Evolutionary conservation across 2,113 vertebrate species (phyloP).

Genomic region (Australoheros scitulus): DNA sequence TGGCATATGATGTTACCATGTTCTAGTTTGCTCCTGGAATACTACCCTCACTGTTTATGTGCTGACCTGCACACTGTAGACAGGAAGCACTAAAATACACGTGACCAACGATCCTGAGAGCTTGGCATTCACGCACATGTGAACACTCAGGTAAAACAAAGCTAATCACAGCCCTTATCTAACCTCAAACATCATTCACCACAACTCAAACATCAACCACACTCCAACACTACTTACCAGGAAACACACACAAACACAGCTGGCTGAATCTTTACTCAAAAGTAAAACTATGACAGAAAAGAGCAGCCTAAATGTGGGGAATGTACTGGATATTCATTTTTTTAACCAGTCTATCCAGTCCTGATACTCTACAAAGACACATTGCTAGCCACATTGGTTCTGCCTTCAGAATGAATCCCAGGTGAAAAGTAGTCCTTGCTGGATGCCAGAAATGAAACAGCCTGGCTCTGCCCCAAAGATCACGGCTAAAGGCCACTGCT

Average conservation of each 20-base stretch:
- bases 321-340: neutral
- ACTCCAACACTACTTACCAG: neutral
- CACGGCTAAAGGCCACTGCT: neutral
- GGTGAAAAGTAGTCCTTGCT: neutral
- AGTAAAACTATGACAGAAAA: neutral
- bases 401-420: neutral
- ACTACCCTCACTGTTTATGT: neutral
- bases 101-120: neutral
- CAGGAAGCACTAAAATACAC: neutral
- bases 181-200: neutral
- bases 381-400: neutral
- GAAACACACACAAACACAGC: neutral
- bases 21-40: neutral
- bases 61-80: neutral
- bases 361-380: neutral
- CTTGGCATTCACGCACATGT: neutral
- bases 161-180: neutral
- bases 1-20: neutral
- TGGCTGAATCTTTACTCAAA: neutral
- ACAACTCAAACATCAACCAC: neutral
- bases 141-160: neutral
- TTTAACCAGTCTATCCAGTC: neutral
- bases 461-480: neutral
- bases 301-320: neutral
- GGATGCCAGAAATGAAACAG: constrained; percentile 2